Conservation (phyloP, 92 coral and sea anemone genomes). For the Desmophyllum pertusum region DNA sequence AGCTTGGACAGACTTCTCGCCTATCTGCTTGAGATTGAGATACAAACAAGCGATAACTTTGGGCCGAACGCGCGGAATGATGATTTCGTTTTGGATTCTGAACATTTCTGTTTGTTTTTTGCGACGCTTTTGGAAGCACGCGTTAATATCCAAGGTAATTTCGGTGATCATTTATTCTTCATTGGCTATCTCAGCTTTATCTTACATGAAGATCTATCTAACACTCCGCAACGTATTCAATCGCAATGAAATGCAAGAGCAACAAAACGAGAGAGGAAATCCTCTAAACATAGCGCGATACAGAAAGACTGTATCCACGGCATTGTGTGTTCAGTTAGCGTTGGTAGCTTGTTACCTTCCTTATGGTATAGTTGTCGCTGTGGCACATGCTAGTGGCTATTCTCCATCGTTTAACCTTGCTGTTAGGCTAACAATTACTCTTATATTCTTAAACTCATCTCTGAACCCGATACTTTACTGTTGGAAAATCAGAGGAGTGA, state of each 20-base stretch:
- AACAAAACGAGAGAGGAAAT: background rate
- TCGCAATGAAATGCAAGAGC: background rate
- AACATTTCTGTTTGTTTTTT: background rate
- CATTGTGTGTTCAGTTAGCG: slow-evolving; percentile 1
- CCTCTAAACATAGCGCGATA: slow-evolving; percentile 1
- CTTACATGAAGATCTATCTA: background rate
- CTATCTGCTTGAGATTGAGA: background rate
- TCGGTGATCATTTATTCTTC: background rate
- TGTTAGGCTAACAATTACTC: slow-evolving; percentile 1
- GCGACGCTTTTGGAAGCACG: background rate
- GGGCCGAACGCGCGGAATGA: background rate
- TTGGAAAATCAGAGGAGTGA: slow-evolving; percentile 9
- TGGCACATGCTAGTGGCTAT: background rate
- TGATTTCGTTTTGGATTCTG: background rate
- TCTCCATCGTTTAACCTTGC: background rate
- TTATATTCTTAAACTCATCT: slow-evolving; percentile 4
- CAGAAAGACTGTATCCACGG: slow-evolving; percentile 17
- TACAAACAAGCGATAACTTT: background rate
- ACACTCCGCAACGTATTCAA: background rate
- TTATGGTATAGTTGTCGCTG: background rate
- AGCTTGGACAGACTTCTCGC: slow-evolving; percentile 24
- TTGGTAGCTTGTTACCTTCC: slow-evolving; percentile 13
- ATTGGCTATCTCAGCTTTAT: background rate
- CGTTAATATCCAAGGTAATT: background rate
- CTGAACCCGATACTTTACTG: slow-evolving; percentile 24